phyloP scores from a whole-genome alignment of 2,113 vertebrate genomes.

The Thalassoma bifasciatum region DNA sequence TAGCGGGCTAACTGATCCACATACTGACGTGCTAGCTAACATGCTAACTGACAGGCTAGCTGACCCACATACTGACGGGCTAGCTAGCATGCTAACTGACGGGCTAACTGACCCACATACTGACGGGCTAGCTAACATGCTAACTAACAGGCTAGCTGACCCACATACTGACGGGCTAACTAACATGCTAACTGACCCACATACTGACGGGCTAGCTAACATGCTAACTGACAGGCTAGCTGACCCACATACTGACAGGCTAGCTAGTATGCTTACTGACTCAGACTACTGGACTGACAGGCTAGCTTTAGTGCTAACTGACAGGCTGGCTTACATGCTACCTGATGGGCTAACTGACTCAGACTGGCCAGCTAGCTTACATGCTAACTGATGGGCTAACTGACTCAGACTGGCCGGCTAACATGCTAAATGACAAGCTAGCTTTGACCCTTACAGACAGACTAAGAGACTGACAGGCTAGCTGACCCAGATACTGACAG shows the following conservation, averaged over 20 bases:
- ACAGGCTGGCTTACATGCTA: no score
- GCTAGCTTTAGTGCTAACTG: not conserved
- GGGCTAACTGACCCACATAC: not conserved
- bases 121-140: not conserved
- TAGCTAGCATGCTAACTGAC: slow-evolving; percentile 4
- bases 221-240: no score
- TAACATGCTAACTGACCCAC: not conserved
- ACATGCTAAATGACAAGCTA: no score
- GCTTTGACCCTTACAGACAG: no score
- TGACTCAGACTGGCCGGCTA: slow-evolving; percentile 24
- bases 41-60: not conserved
- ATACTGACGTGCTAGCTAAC: slow-evolving; percentile 10
- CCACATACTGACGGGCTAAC: not conserved
- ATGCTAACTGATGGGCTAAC: not conserved
- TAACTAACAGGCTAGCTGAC: slow-evolving; percentile 34
- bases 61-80: not conserved
- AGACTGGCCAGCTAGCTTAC: slow-evolving; percentile 28
- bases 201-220: slow-evolving; percentile 38
- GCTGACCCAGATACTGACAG: no score
- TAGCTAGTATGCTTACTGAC: slow-evolving; percentile 27
- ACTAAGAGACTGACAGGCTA: no score
- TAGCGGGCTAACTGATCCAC: no score
- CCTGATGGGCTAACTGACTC: no score
- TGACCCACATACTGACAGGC: not conserved
- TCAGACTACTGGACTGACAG: slow-evolving; percentile 34